Percentiles rank a stretch among this genome's conserved stretches.
phyloP scores from a whole-genome alignment of 2,888 invertebrate genomes.

The Ichneumoninae sp. region DNA sequence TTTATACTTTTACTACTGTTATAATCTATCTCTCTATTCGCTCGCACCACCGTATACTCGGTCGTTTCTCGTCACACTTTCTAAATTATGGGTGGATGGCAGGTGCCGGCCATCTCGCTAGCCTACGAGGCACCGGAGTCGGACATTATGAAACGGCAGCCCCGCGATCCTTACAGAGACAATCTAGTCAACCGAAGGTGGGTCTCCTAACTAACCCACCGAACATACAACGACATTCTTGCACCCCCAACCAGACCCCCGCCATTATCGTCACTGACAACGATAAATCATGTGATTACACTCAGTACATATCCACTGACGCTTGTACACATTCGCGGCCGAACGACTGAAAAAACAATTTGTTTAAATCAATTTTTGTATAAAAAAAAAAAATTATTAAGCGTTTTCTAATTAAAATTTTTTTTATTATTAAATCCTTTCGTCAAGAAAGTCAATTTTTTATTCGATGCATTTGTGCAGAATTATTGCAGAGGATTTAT shows the following conservation, averaged over 20 bases:
- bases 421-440: not conserved
- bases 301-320: slow-evolving; percentile 10
- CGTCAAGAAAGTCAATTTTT: not conserved
- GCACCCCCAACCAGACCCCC: slow-evolving; percentile 55
- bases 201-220: slow-evolving; percentile 85
- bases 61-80: slow-evolving; percentile 70
- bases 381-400: not conserved
- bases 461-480: not conserved
- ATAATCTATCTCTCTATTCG: slow-evolving; percentile 64
- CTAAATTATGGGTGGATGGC: slow-evolving; percentile 82
- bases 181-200: slow-evolving; percentile 99
- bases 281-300: slow-evolving; percentile 7
- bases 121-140: slow-evolving; percentile 99
- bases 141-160: slow-evolving; percentile 99
- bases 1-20: slow-evolving; percentile 55
- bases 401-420: too few species aligned
- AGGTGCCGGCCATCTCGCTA: slow-evolving; percentile 99
- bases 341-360: slow-evolving; percentile 27
- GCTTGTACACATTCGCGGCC: slow-evolving; percentile 17
- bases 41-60: slow-evolving; percentile 63
- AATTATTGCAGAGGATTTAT: too few species aligned
- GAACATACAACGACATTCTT: slow-evolving; percentile 68
- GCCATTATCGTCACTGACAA: slow-evolving; percentile 23
- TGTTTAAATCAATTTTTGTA: too few species aligned
- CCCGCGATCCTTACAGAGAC: slow-evolving; percentile 98